A percentile compares a stretch with the other conserved stretches of the same genome.
Conservation (phyloP, 1,140 invertebrate genomes). For the Drosophila busckii region DNA sequence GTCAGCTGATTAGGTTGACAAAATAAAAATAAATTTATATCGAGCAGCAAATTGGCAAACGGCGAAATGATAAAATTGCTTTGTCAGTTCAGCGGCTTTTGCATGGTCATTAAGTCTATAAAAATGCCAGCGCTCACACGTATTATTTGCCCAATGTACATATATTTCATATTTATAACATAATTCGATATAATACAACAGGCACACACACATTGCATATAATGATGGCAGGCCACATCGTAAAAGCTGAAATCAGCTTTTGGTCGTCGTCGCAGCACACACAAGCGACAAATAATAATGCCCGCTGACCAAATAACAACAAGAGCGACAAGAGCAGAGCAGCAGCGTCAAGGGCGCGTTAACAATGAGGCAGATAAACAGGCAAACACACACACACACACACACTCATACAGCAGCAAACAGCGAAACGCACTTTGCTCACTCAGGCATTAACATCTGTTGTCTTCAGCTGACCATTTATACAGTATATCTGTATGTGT, state of each 20-base stretch:
- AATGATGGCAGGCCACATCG: conserved; percentile 24
- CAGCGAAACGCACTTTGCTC: conserved; percentile 72
- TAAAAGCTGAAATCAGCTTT: conserved; percentile 56
- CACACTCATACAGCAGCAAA: conserved; percentile 40
- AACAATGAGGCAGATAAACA: conserved; percentile 20
- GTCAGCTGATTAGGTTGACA: conserved; percentile 45
- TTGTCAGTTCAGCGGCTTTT: conserved; percentile 9
- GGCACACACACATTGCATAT: too few species aligned
- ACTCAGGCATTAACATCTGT: conserved; percentile 71
- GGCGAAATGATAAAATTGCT: conserved; percentile 39
- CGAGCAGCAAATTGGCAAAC: conserved; percentile 1
- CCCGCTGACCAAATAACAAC: conserved; percentile 48
- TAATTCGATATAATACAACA: conserved; percentile 69
- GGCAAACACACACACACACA: conserved; percentile 9
- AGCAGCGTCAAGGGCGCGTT: conserved; percentile 20
- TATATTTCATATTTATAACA: conserved; percentile 75
- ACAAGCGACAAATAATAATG: conserved; percentile 45
- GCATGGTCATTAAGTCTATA: conserved; percentile 30
- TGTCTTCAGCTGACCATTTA: too few species aligned
- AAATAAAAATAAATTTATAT: conserved; percentile 18
- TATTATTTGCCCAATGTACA: conserved; percentile 35
- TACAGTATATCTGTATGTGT: conserved; percentile 5
- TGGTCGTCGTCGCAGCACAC: conserved; percentile 50
- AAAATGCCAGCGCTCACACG: conserved; percentile 53
- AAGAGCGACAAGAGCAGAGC: background rate